phyloP scores from a whole-genome alignment of 2,797 vertebrate species.

The Pseudochromis fuscus region DNA sequence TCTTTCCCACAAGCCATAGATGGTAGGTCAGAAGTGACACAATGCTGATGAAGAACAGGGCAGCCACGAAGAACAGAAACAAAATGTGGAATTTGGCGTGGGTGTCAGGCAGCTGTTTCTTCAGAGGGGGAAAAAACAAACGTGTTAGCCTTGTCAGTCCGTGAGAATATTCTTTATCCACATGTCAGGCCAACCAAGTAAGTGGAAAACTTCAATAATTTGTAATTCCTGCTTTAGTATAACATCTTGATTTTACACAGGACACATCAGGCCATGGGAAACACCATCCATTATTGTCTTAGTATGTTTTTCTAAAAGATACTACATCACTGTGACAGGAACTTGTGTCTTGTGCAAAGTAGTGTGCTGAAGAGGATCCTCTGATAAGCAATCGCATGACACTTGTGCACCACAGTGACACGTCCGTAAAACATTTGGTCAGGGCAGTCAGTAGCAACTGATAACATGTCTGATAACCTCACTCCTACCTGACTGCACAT shows the following conservation, averaged over 20 bases:
- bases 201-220: background rate
- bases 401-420: constrained; percentile 27
- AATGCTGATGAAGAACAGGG: constrained; percentile 96
- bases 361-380: constrained; percentile 27
- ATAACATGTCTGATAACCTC: constrained; percentile 5
- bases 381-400: constrained; percentile 38
- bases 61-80: constrained; percentile 97
- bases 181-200: background rate
- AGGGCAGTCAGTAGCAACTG: background rate
- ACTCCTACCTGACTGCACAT: constrained; percentile 2
- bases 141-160: background rate
- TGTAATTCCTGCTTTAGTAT: background rate
- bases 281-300: background rate
- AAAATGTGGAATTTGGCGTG: constrained; percentile 97
- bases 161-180: background rate
- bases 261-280: background rate
- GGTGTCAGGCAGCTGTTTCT: constrained; percentile 90
- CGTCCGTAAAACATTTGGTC: background rate
- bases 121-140: constrained; percentile 50
- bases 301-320: background rate
- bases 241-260: constrained; percentile 1
- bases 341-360: constrained; percentile 41
- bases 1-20: constrained; percentile 96
- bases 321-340: constrained; percentile 39
- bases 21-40: constrained; percentile 95